phyloP scores from a whole-genome alignment of 2,797 vertebrate species.

The Lemur catta region DNA sequence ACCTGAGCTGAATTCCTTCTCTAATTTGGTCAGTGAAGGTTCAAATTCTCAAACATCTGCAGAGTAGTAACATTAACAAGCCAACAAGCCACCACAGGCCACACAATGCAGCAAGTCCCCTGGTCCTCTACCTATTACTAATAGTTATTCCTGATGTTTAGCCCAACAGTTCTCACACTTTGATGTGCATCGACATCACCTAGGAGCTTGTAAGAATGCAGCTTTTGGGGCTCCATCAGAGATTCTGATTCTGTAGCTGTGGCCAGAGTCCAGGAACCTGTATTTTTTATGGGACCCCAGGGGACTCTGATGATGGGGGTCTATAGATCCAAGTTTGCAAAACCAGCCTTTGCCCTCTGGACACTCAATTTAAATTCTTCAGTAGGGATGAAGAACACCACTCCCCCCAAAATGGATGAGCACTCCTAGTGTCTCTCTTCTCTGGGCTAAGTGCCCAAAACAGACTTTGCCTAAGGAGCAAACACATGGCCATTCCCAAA shows the following conservation, averaged over 20 bases:
- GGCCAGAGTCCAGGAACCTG: neutral
- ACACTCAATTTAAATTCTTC: neutral
- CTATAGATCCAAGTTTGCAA: neutral
- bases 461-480: constrained; percentile 19
- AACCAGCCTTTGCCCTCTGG: neutral
- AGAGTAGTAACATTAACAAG: neutral
- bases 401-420: neutral
- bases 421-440: neutral
- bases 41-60: neutral
- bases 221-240: neutral
- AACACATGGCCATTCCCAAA: constrained; percentile 54
- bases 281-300: neutral
- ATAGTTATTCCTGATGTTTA: neutral
- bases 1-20: neutral
- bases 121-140: no score
- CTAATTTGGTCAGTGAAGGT: neutral
- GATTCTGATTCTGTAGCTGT: neutral
- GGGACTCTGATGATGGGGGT: neutral
- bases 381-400: neutral
- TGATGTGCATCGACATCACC: neutral
- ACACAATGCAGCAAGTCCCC: neutral
- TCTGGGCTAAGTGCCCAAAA: constrained; percentile 64
- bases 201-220: accelerated
- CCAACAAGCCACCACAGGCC: neutral
- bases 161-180: neutral